These are phyloP conservation scores for Drosophila barbarae DNA, from an alignment of 2,888 invertebrate genomes.

Conservation along the genomic window DNA sequence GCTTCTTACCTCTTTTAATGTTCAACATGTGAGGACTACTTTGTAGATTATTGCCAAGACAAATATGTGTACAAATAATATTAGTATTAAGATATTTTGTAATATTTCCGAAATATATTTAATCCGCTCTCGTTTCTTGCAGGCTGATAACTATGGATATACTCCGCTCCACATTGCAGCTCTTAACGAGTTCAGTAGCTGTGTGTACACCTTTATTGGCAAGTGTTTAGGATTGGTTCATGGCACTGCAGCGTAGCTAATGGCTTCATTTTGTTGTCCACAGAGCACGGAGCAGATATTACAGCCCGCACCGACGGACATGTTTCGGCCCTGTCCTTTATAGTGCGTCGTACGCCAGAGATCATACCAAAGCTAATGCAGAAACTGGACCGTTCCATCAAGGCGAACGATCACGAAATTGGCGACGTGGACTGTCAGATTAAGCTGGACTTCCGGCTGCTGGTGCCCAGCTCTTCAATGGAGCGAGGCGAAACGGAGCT, in stretches of 20 bases:
- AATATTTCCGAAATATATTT: neutral
- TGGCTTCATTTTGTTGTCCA: neutral
- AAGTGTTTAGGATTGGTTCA: slow-evolving; percentile 63
- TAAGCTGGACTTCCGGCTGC: slow-evolving; percentile 83
- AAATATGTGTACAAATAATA: neutral
- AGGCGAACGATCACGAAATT: slow-evolving; percentile 90
- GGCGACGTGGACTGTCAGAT: slow-evolving; percentile 93
- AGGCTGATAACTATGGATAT: slow-evolving; percentile 89
- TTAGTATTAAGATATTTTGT: neutral
- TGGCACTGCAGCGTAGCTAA: neutral
- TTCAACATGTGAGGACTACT: neutral
- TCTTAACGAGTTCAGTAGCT: slow-evolving; percentile 88
- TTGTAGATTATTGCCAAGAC: neutral
- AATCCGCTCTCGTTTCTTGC: neutral
- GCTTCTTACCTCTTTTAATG: neutral
- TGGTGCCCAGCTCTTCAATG: slow-evolving; percentile 82
- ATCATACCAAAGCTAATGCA: slow-evolving; percentile 86
- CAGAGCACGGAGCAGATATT: slow-evolving; percentile 89
- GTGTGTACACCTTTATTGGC: slow-evolving; percentile 85
- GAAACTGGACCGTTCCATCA: slow-evolving; percentile 88
- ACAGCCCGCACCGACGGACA: slow-evolving; percentile 90
- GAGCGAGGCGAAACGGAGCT: slow-evolving; percentile 86
- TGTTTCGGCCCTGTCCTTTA: slow-evolving; percentile 88
- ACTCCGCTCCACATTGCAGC: slow-evolving; percentile 91
- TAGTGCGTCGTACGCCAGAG: slow-evolving; percentile 91